phyloP scores from a whole-genome alignment of 2,113 vertebrate genomes.

The Eublepharis macularius region DNA sequence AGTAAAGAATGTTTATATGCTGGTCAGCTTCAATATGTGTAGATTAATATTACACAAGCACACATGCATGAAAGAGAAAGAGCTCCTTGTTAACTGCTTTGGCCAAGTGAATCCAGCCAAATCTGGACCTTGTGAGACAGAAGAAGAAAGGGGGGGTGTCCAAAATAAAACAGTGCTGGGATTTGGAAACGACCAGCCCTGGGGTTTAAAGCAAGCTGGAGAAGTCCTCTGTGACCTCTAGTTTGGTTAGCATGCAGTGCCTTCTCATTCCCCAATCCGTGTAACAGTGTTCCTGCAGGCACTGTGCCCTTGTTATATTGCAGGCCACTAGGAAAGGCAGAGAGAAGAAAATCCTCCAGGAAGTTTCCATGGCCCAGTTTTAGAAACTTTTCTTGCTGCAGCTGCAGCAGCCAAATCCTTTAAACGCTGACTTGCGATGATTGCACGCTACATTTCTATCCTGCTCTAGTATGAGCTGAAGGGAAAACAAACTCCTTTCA shows the following conservation, averaged over 20 bases:
- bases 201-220: neutral
- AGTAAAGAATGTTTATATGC: conserved; percentile 70
- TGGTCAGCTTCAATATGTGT: conserved; percentile 66
- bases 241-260: conserved; percentile 3
- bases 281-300: neutral
- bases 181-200: conserved; percentile 2
- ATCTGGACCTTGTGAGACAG: conserved; percentile 63
- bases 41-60: conserved; percentile 44
- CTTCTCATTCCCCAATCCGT: neutral
- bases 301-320: neutral
- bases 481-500: neutral
- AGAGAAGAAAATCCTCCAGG: neutral
- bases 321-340: neutral
- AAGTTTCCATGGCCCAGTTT: neutral
- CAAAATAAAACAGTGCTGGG: conserved; percentile 44
- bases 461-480: neutral
- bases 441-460: neutral
- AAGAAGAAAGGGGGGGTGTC: conserved; percentile 17
- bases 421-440: neutral
- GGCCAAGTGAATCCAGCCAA: conserved; percentile 67
- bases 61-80: conserved; percentile 4
- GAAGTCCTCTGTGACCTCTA: neutral
- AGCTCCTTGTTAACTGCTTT: conserved; percentile 44
- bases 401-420: neutral
- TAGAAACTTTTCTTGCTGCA: neutral